phyloP scores from a whole-genome alignment of 2,888 invertebrate genomes.

The Pinctada fucata region DNA sequence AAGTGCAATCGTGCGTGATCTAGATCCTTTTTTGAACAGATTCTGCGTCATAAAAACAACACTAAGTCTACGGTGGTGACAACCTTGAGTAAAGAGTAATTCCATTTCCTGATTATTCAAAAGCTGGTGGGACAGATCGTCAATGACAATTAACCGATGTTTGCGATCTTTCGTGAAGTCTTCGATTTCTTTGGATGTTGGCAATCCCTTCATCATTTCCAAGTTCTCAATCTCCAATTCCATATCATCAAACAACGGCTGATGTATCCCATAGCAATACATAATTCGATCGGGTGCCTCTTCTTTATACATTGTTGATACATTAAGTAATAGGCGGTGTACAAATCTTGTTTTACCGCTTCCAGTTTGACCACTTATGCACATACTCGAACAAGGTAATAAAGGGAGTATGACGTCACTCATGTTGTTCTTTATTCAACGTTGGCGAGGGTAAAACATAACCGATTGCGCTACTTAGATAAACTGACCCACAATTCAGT shows the following conservation, averaged over 20 bases:
- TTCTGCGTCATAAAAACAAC: constrained; percentile 46
- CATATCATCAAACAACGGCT: constrained; percentile 45
- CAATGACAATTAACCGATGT: constrained; percentile 40
- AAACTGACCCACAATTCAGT: constrained; percentile 22
- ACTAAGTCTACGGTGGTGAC: constrained; percentile 41
- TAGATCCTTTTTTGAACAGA: constrained; percentile 27
- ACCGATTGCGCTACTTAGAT: constrained; percentile 38
- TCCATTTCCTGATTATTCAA: constrained; percentile 30
- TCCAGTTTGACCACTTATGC: constrained; percentile 38
- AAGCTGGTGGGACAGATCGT: constrained; percentile 42
- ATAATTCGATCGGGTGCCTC: constrained; percentile 37
- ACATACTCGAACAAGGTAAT: constrained; percentile 43
- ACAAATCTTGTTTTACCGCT: constrained; percentile 45
- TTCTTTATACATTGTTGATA: constrained; percentile 35
- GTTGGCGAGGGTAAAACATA: constrained; percentile 19
- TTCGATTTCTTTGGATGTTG: constrained; percentile 34
- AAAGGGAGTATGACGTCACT: constrained; percentile 29
- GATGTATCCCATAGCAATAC: constrained; percentile 47
- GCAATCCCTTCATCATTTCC: constrained; percentile 39
- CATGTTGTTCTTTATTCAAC: background rate
- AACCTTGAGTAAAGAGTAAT: constrained; percentile 39
- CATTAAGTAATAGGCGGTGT: constrained; percentile 28
- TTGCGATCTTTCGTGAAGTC: constrained; percentile 34
- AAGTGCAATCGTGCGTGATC: constrained; percentile 44
- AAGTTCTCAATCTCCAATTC: constrained; percentile 39